Conservation (phyloP, 2,113 vertebrate species). For the Tor tambroides region DNA sequence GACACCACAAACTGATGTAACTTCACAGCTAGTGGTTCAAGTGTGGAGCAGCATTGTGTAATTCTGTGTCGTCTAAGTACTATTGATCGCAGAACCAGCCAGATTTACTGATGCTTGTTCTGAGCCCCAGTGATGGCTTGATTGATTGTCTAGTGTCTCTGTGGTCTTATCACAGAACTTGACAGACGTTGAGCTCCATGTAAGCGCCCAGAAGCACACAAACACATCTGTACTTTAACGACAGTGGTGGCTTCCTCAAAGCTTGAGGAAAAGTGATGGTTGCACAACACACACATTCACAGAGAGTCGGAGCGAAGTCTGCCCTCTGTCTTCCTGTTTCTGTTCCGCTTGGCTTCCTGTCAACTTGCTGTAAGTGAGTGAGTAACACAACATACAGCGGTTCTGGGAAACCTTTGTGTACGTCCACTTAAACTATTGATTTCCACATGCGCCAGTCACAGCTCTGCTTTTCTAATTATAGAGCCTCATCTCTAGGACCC, state of each 20-base stretch:
- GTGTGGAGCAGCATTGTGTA: slow-evolving; percentile 18
- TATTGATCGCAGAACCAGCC: slow-evolving; percentile 50
- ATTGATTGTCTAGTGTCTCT: slow-evolving; percentile 53
- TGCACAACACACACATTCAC: background rate
- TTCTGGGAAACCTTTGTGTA: slow-evolving; percentile 46
- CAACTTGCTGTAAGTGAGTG: slow-evolving; percentile 27
- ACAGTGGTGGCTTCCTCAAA: background rate
- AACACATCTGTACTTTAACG: background rate
- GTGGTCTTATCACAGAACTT: slow-evolving; percentile 43
- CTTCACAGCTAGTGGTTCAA: slow-evolving; percentile 1
- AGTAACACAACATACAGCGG: slow-evolving; percentile 20
- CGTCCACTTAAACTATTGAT: slow-evolving; percentile 52
- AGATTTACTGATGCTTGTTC: slow-evolving; percentile 54
- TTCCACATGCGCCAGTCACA: slow-evolving; percentile 58
- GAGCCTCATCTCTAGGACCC: slow-evolving; percentile 44
- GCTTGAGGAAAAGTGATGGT: background rate
- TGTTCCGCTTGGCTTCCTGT: slow-evolving; percentile 13
- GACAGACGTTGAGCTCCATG: slow-evolving; percentile 13
- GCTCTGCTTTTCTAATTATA: slow-evolving; percentile 62
- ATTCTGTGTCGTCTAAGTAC: slow-evolving; percentile 53
- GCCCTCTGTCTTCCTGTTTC: background rate
- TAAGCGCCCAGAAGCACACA: background rate
- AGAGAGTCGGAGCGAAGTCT: background rate
- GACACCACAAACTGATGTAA: background rate
- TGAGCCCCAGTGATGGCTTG: slow-evolving; percentile 52